Percentiles rank a stretch among this genome's conserved stretches.
Evolutionary conservation across 2,797 vertebrate genomes (phyloP).

Genomic region (Hapalemur alaotrensis): DNA sequence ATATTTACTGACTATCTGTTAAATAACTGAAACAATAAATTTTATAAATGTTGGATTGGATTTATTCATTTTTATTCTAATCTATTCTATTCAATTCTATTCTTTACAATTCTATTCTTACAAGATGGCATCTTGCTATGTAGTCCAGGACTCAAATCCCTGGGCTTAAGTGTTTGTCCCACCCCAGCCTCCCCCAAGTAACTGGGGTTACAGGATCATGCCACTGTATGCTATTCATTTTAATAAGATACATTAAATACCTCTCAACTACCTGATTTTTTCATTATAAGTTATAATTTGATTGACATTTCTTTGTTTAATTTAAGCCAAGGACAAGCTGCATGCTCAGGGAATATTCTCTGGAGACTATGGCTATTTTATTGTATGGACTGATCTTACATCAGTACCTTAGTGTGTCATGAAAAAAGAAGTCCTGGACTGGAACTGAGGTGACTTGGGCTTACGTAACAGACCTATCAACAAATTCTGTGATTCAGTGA

Average conservation of each 20-base stretch:
- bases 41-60: background rate
- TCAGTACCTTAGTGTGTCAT: background rate
- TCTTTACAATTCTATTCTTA: no score
- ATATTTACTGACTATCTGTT: background rate
- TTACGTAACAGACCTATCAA: background rate
- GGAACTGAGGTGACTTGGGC: background rate
- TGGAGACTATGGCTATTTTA: background rate
- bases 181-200: background rate
- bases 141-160: background rate
- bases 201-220: background rate
- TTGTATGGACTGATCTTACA: background rate
- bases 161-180: background rate
- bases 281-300: background rate
- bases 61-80: slow-evolving; percentile 4
- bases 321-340: background rate
- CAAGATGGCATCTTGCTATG: background rate
- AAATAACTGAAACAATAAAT: background rate
- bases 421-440: background rate
- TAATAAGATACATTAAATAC: background rate
- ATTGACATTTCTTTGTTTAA: background rate
- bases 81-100: no score
- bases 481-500: background rate
- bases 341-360: background rate
- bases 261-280: background rate
- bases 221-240: background rate